Evolutionary conservation across 2,113 vertebrate genomes (phyloP).

Genomic region (Petrocephalus microphthalmus): DNA sequence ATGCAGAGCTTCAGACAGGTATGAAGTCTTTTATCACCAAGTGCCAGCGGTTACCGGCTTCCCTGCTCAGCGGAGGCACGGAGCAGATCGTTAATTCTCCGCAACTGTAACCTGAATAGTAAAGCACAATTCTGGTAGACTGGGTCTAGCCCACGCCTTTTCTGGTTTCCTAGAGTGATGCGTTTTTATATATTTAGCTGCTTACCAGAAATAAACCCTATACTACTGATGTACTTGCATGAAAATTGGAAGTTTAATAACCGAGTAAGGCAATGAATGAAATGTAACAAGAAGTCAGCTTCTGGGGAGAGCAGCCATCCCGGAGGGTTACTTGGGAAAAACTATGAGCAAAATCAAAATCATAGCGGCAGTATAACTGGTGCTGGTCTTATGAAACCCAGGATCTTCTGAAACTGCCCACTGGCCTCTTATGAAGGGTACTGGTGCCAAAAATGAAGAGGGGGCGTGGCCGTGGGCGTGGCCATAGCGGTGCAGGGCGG

Average conservation of each 20-base stretch:
- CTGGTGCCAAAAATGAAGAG: background rate
- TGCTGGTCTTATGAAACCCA: background rate
- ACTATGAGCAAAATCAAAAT: background rate
- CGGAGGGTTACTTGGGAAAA: background rate
- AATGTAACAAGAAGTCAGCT: background rate
- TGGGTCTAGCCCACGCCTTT: background rate
- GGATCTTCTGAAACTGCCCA: background rate
- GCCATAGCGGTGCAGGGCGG: background rate
- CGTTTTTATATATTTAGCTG: background rate
- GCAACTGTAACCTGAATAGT: background rate
- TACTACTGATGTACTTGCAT: background rate
- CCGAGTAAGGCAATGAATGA: background rate
- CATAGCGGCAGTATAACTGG: background rate
- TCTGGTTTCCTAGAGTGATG: background rate
- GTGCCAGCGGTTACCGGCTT: background rate
- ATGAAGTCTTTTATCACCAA: conserved; percentile 11
- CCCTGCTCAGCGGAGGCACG: background rate
- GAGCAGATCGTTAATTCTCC: background rate
- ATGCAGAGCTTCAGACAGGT: conserved; percentile 94
- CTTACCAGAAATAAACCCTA: background rate
- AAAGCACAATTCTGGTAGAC: background rate
- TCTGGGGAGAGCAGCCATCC: background rate
- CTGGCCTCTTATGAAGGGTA: background rate
- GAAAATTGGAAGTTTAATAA: background rate
- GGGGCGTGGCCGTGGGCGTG: background rate